Evolutionary conservation across 2,888 invertebrate species (phyloP).

Genomic region (Zhuqinia jingwanae): DNA sequence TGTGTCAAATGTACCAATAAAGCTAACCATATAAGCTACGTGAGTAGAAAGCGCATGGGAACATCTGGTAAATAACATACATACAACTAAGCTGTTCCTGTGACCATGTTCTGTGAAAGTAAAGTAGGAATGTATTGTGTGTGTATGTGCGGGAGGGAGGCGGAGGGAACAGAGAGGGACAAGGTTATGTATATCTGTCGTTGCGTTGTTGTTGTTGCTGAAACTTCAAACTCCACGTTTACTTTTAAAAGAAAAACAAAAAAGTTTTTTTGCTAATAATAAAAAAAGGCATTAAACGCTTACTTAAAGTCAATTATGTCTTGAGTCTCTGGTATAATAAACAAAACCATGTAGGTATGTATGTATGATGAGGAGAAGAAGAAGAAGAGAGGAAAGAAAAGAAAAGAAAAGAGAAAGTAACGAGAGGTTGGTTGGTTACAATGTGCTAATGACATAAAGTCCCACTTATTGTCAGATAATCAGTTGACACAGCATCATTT

Average conservation of each 20-base stretch:
- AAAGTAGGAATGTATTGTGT: no score
- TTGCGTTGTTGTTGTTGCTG: neutral
- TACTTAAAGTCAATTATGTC: conserved; percentile 33
- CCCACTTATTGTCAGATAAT: conserved; percentile 25
- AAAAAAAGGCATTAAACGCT: conserved; percentile 30
- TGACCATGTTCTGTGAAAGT: neutral
- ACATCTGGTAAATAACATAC: conserved; percentile 18
- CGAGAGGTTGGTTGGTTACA: conserved; percentile 6
- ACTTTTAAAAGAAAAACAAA: conserved; percentile 28
- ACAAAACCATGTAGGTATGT: neutral
- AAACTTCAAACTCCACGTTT: neutral
- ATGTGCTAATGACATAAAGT: conserved; percentile 36
- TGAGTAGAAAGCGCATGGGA: neutral
- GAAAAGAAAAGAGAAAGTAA: neutral
- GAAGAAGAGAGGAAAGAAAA: no score
- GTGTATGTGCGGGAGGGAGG: neutral
- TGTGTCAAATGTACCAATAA: neutral
- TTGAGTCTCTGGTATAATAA: no score
- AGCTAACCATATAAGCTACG: neutral
- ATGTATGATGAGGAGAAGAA: neutral
- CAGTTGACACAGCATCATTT: neutral
- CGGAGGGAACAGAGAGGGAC: neutral
- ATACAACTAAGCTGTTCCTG: neutral
- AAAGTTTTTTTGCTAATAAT: conserved; percentile 21
- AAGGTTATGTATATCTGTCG: neutral